Conservation (phyloP, 2,888 invertebrate genomes). For the Habrosyne pyritoides region DNA sequence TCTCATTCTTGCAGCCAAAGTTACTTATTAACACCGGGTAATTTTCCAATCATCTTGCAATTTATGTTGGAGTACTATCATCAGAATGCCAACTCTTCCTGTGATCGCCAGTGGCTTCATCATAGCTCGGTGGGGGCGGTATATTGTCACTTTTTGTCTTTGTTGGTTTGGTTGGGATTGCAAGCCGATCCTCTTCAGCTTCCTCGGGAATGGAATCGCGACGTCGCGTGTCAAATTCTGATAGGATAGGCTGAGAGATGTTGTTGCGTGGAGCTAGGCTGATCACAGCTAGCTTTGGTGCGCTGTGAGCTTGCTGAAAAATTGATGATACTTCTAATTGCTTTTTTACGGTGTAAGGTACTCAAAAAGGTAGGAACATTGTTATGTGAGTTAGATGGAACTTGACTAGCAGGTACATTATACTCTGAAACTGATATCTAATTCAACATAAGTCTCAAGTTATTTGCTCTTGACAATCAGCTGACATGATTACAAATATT, state of each 20-base stretch:
- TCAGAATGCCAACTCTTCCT: slow-evolving; percentile 82
- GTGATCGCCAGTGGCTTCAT: slow-evolving; percentile 69
- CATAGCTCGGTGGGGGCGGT: slow-evolving; percentile 71
- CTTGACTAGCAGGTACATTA: no score
- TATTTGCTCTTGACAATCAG: no score
- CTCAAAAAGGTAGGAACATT: no score
- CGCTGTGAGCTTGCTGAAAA: slow-evolving; percentile 84
- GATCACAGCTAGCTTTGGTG: slow-evolving; percentile 82
- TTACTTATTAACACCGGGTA: slow-evolving; percentile 4
- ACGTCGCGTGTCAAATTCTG: slow-evolving; percentile 82
- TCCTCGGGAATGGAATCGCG: slow-evolving; percentile 87
- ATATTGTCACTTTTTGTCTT: slow-evolving; percentile 70
- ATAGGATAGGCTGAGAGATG: slow-evolving; percentile 84
- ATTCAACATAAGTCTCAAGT: no score
- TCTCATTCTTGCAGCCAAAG: background rate
- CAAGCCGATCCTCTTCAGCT: slow-evolving; percentile 73
- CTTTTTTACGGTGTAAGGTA: background rate
- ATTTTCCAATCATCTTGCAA: background rate
- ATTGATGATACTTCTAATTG: background rate
- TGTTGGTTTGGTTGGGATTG: slow-evolving; percentile 51
- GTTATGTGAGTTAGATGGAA: no score
- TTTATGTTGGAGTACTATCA: slow-evolving; percentile 75
- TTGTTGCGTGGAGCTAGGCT: slow-evolving; percentile 82
- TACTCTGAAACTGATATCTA: no score
- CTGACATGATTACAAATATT: no score